phyloP scores from a whole-genome alignment of 1,140 invertebrate species.

The Sipha flava region DNA sequence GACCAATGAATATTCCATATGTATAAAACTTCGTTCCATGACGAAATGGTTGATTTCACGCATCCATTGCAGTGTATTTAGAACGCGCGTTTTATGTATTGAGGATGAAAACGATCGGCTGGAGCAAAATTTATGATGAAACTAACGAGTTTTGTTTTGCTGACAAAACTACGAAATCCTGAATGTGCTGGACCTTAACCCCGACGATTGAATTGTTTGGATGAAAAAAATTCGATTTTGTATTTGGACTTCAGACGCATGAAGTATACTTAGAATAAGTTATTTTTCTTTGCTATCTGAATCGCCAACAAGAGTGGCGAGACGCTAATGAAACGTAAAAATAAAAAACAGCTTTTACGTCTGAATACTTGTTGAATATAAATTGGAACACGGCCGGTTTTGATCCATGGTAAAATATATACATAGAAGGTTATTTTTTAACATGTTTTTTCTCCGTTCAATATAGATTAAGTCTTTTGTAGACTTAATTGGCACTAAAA shows the following conservation, averaged over 20 bases:
- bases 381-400: constrained; percentile 20
- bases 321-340: background rate
- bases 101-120: background rate
- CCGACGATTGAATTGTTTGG: background rate
- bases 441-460: background rate
- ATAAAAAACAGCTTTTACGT: background rate
- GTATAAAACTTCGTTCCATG: background rate
- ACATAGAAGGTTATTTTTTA: background rate
- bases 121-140: background rate
- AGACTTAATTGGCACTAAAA: background rate
- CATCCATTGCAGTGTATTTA: background rate
- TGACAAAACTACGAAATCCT: background rate
- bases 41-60: constrained; percentile 14
- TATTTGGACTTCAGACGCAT: background rate
- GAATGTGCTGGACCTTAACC: background rate
- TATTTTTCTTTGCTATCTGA: background rate
- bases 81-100: background rate
- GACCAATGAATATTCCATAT: background rate
- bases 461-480: background rate
- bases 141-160: background rate
- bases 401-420: background rate
- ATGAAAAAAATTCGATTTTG: background rate
- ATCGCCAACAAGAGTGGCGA: background rate
- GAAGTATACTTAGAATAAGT: background rate
- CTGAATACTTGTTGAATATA: constrained; percentile 28